A percentile compares a stretch with the other conserved stretches of the same genome.
These are phyloP conservation scores for Xerus inauris DNA, from an alignment of 2,113 vertebrate species.

Conservation along the genomic window DNA sequence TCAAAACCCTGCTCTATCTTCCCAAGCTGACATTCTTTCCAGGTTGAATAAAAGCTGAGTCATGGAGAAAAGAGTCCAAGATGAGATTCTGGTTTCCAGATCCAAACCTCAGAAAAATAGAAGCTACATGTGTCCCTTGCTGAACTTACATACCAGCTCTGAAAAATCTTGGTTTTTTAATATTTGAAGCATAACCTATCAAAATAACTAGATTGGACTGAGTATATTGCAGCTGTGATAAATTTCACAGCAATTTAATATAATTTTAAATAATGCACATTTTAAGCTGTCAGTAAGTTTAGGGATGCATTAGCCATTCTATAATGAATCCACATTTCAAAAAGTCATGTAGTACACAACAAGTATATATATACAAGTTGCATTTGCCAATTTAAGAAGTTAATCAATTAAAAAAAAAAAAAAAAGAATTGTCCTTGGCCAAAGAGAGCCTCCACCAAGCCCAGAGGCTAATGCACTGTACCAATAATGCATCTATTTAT, in stretches of 20 bases:
- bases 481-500: background rate
- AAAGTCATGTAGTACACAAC: background rate
- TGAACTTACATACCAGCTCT: background rate
- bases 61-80: constrained; percentile 22
- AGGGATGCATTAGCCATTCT: background rate
- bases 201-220: background rate
- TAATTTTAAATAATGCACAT: constrained; percentile 16
- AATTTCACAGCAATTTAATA: background rate
- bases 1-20: background rate
- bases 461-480: background rate
- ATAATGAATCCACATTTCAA: background rate
- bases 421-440: background rate
- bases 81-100: constrained; percentile 10
- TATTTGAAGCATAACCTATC: background rate
- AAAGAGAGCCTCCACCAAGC: background rate
- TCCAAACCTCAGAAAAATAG: constrained; percentile 45
- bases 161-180: background rate
- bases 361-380: background rate
- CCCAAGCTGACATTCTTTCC: background rate
- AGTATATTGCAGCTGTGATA: background rate
- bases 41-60: constrained; percentile 40
- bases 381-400: background rate
- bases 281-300: background rate
- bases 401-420: background rate
- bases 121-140: constrained; percentile 25